Conservation (phyloP, 1,140 invertebrate species). For the Phymorhynchus buccinoides region DNA sequence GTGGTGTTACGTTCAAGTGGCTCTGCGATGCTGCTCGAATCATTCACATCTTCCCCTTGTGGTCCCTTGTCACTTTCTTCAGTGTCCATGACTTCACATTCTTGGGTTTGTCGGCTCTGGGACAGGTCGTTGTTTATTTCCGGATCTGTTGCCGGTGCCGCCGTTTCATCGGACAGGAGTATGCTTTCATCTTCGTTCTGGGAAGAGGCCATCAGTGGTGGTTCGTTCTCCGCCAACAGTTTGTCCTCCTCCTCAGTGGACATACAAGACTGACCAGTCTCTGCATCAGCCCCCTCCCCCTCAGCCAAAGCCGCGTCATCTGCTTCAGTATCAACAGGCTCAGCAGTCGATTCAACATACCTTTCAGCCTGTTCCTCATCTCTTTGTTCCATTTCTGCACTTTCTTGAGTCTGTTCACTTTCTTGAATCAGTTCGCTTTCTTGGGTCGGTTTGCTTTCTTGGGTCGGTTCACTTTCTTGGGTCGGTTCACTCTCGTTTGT, state of each 20-base stretch:
- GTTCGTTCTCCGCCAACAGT: background rate
- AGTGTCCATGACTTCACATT: background rate
- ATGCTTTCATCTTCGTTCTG: background rate
- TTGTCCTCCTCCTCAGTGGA: constrained; percentile 16
- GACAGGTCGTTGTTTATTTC: background rate
- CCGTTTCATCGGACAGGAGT: background rate
- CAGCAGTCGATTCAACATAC: background rate
- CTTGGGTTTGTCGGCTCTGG: background rate
- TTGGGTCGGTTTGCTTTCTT: too few relatives aligned
- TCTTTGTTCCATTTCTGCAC: background rate
- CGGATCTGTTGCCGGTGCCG: background rate
- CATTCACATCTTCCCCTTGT: background rate
- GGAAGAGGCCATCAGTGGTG: background rate
- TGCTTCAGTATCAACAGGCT: background rate
- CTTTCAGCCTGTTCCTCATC: background rate
- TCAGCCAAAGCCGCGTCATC: background rate
- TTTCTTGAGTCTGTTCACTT: background rate
- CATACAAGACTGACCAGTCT: background rate
- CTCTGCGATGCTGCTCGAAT: too few relatives aligned
- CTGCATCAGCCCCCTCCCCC: background rate
- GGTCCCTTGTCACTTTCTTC: background rate
- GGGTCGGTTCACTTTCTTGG: too few relatives aligned
- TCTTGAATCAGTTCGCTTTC: too few relatives aligned
- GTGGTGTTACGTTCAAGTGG: too few relatives aligned
- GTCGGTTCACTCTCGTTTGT: too few relatives aligned